phyloP scores from a whole-genome alignment of 2,113 vertebrate genomes.

The Eidolon helvum region DNA sequence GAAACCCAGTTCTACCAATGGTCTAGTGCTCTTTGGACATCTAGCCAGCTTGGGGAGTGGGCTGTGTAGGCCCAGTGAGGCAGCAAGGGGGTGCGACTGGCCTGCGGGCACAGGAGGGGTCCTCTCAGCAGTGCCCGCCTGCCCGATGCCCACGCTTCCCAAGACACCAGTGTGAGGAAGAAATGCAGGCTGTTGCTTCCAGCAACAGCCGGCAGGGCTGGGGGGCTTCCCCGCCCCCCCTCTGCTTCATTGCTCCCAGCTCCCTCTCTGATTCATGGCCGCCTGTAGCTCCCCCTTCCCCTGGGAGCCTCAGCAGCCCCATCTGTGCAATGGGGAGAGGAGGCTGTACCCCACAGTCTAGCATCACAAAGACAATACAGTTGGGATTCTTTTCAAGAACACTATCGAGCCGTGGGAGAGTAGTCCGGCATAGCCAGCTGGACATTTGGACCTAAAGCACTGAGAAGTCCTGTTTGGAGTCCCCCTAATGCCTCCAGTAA shows the following conservation, averaged over 20 bases:
- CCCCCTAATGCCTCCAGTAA: background rate
- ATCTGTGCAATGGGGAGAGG: conserved; percentile 80
- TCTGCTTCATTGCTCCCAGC: conserved; percentile 80
- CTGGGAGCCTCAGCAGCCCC: conserved; percentile 77
- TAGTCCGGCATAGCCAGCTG: background rate
- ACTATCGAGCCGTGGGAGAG: background rate
- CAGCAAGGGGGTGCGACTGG: conserved; percentile 21
- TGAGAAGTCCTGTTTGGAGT: background rate
- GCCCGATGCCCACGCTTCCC: conserved; percentile 74
- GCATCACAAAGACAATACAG: background rate
- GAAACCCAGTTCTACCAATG: background rate
- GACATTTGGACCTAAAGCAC: background rate
- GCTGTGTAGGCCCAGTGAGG: conserved; percentile 16
- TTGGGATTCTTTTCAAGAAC: background rate
- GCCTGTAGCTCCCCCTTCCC: conserved; percentile 64
- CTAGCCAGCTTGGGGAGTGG: background rate
- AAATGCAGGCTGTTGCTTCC: conserved; percentile 77
- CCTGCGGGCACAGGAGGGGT: conserved; percentile 70
- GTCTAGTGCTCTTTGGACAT: background rate
- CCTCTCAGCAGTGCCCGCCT: conserved; percentile 47
- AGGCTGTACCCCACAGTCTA: background rate
- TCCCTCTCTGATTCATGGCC: conserved; percentile 77
- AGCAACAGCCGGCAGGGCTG: conserved; percentile 76
- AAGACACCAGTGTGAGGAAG: conserved; percentile 72
- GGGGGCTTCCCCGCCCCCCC: conserved; percentile 78